Evolutionary conservation across 2,797 vertebrate genomes (phyloP), one percentile per base, ranked within the genome.

Genomic region (Enteromius radiatus): DNA sequence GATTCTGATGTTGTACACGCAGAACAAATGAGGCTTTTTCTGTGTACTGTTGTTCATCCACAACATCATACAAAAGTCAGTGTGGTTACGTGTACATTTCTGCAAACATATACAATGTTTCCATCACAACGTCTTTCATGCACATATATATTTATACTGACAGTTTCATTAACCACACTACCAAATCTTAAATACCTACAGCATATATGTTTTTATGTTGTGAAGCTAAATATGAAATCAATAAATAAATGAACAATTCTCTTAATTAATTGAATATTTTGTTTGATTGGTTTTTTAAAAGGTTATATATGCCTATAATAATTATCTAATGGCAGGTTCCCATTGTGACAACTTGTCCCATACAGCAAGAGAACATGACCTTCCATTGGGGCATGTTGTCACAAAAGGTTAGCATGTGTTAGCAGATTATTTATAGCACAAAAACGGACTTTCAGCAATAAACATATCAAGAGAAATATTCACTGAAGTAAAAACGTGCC

Each of bases 161-260:
- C 74, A 73, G 31, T 84, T 54, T 88, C 78, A 84, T 83, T 88
- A 86, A 82, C 45, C 73, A 78, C 83, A 78, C 73, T 87, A 81
- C 79, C 76, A 54, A 76, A 74, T 59, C 65, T 73, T 82, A 70
- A 86, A 84, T 86, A 84, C 82, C 38, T 56, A 31, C 47, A 52
- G 80, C 31, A 82, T 81, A 67, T 87, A 83, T 83, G 84, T 93
- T 92, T 91, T 89, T 85, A 88, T 86, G 74, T 54, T 91, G 86
- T 91, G 91, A 90, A 91, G 91, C 91, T 84, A 83, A 84, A 86
- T 74, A 69, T 70, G 26, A 88, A 88, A 87, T 83, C 86, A 88
- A 43, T 38, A 6, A 49, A 49, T 94, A 92, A 94, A 94, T 90
- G 73, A 0, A 76, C 90, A 86, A 87, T 87, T 82, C 86, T 76